Base-by-base conservation (phyloP, 2,113 vertebrate species). In the Hystrix brachyura region DNA sequence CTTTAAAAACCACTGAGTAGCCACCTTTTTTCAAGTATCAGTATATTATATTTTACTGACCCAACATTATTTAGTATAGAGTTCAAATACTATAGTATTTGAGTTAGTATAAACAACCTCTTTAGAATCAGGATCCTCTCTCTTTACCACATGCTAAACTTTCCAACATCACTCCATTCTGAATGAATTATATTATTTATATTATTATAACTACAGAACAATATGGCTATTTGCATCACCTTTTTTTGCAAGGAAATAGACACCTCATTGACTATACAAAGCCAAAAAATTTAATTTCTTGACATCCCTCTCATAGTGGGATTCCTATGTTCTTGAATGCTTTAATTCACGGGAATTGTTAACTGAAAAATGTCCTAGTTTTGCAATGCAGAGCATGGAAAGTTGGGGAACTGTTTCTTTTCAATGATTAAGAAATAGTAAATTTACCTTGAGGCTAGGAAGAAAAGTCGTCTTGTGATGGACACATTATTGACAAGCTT, bases 401-500 rank as follows among this genome's bases (percentile, higher is more conserved):
- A 94, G 21, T 87, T 64, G 17, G 69, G 38, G 19, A 62, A 23
- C 13, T 89, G 7, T 81, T 95, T 83, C 29, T 94, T 81, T 92
- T 57, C 23, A 91, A 93, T 76, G 14, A 34, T 15, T 92, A 29
- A 13, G 85, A 88, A 89, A 84, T 84, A 38, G 59, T 71, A 98
- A 97, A 95, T 48, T 19, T 91, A 32, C 29, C 67, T 87, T 91
- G 87, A 89, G 94, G 88, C 60, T 83, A 88, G 87, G 51, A 62
- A 97, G 14, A 69, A 96, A 92, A 97, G 74, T 89, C 60, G n/a
- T 78, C 93, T 74, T 84, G 59, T 97, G 95, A 97, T 95, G 48
- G 95, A 94, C 95, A 97, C n/a, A 80, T 98, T 95, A 97, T 92
- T 97, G 94, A 97, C 94, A 98, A 94, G 95, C 88, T 95, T 97